phyloP scores from a whole-genome alignment of 1,140 invertebrate genomes.

The Drosophila ficusphila region DNA sequence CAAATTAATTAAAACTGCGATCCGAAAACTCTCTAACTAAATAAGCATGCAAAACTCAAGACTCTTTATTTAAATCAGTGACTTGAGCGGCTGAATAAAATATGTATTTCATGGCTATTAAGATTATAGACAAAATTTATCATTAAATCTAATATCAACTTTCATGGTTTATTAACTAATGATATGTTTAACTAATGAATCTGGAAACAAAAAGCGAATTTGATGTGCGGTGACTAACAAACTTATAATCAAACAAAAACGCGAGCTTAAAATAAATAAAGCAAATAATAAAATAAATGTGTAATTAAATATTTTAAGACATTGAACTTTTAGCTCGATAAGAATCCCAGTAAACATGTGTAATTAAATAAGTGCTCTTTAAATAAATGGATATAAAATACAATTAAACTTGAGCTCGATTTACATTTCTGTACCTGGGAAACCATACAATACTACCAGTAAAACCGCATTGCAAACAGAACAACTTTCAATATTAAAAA shows the following conservation, averaged over 20 bases:
- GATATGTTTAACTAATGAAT: slow-evolving; percentile 61
- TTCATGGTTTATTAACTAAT: slow-evolving; percentile 61
- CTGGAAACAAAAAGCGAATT: slow-evolving; percentile 18
- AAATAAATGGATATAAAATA: not conserved
- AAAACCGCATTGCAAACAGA: slow-evolving; percentile 19
- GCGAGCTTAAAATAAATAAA: not conserved
- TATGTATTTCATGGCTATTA: slow-evolving; percentile 49
- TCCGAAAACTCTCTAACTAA: slow-evolving; percentile 9
- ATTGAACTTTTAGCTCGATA: slow-evolving; percentile 4
- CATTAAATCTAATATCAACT: slow-evolving; percentile 57
- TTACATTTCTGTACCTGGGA: not conserved
- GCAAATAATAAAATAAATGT: slow-evolving; percentile 12
- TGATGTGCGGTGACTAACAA: slow-evolving; percentile 23
- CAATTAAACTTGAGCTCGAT: slow-evolving; percentile 1
- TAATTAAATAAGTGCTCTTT: slow-evolving; percentile 10
- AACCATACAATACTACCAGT: slow-evolving; percentile 1
- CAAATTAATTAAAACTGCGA: slow-evolving; percentile 63
- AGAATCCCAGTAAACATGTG: slow-evolving; percentile 1
- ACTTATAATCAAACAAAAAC: slow-evolving; percentile 21
- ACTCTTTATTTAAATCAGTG: slow-evolving; percentile 35
- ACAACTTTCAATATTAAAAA: slow-evolving; percentile 17
- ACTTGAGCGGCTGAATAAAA: slow-evolving; percentile 29
- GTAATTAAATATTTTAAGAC: slow-evolving; percentile 5
- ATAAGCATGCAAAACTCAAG: slow-evolving; percentile 12
- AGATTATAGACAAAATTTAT: slow-evolving; percentile 34